Evolutionary conservation across 2,888 invertebrate species (phyloP).

Genomic region (Neocrepidodera transversa): DNA sequence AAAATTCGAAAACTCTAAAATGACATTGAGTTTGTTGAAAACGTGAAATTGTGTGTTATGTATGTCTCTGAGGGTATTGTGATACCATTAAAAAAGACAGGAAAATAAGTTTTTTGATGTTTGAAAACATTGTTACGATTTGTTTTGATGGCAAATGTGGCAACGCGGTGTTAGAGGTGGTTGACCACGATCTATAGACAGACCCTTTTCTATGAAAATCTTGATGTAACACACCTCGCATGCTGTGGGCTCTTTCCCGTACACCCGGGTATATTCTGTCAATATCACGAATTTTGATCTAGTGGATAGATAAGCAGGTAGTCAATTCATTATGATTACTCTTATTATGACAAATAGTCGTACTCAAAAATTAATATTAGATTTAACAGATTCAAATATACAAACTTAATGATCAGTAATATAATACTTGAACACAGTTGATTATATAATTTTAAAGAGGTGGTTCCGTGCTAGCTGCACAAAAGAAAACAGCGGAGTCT

Average conservation of each 20-base stretch:
- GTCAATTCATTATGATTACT: conserved; percentile 1
- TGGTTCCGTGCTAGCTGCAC: conserved; percentile 14
- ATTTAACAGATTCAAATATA: not conserved
- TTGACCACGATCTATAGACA: conserved; percentile 56
- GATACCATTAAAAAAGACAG: too few relatives aligned
- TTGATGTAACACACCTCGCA: conserved; percentile 46
- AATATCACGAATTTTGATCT: conserved; percentile 15
- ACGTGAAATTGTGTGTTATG: not conserved
- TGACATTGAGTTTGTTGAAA: not conserved
- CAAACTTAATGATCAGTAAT: not conserved
- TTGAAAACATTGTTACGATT: conserved; percentile 26
- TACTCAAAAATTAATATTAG: not conserved
- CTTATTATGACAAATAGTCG: not conserved
- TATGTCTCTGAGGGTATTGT: too few relatives aligned
- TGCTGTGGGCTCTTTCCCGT: conserved; percentile 36
- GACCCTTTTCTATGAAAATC: conserved; percentile 55
- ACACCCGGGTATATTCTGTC: conserved; percentile 12
- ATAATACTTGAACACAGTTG: conserved; percentile 12
- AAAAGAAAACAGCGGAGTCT: conserved; percentile 23
- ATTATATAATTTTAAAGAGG: conserved; percentile 19
- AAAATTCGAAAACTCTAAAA: conserved; percentile 1
- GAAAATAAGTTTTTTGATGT: too few relatives aligned
- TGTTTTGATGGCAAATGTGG: conserved; percentile 54
- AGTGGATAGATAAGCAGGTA: conserved; percentile 9
- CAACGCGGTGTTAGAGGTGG: conserved; percentile 55